Base-by-base conservation (phyloP, 2,797 vertebrate genomes). In the Hippocampus kuda region DNA sequence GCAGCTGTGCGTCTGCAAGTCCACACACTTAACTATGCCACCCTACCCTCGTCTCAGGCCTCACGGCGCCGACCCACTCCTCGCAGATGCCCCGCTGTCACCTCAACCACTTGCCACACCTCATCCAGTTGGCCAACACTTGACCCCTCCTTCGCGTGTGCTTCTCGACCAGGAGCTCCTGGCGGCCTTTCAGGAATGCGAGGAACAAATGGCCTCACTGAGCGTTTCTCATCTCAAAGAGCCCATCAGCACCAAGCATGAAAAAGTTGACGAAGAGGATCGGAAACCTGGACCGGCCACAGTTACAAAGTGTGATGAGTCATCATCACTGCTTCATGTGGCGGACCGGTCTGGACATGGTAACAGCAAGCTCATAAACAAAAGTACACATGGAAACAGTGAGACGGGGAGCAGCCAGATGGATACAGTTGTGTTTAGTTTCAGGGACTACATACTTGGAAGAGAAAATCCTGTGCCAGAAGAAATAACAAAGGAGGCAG, bases 391-490 rank as follows among this genome's bases (percentile, higher is more conserved):
- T 60, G 83, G 83, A 86, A 88, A 89, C 69, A 85, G 82, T 83
- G 82, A 87, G 79, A 75, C 79, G 71, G 75, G 72, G 74, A 78
- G 78, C 71, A 78, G 73, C 75, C 82, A 74, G 69, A 81, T 51
- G 70, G 84, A 88, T 73, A 79, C 73, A 74, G 72, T 84, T 75
- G 80, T 88, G 87, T 92, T 92, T 85, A 90, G 88, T 83, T 92
- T 92, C 76, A 90, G 82, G 84, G 77, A 92, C 82, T 92, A 92
- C 79, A 86, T 92, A 74, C 80, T 91, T 76, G 91, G 89, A 8
- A 84, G 66, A 60, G 71, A 57, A 27, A 69, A 49, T 65, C 46
- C 68, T 73, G 57, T 41, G 74, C 75, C 15, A 1, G 70, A 68
- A 69, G 72, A 62, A 70, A 69, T 77, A 65, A 71, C 8, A 9